Base-by-base conservation (phyloP, 30 jellyfish, hydroid and myxozoan genomes). In the Aurelia aurita region DNA sequence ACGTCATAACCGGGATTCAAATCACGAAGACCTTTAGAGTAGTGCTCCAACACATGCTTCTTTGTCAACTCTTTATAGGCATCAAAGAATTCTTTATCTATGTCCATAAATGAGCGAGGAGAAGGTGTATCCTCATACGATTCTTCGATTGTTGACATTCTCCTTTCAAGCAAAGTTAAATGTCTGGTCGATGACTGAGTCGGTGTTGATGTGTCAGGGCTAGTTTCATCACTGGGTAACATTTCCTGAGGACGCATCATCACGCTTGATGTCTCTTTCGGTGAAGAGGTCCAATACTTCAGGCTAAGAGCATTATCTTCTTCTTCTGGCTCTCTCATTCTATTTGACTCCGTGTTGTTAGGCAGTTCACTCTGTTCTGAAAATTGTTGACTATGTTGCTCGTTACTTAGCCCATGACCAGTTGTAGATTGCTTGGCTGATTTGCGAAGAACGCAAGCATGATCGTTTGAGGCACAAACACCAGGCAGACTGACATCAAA, bases 131-230 rank as follows among this genome's bases (percentile, higher is more conserved):
- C 93, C 55, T 83, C 93, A 20, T 59, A 58, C 11, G 46, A 51
- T n/a, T 83, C 93, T 6, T 69, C 93, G n/a, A 83, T 83, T 20
- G 93, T 83, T 57, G 93, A 83, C 93, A 83, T 83, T 59, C 74
- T 58, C 51, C 79, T 83, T 15, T 45, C 83, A 15, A 83, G 74
- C 74, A 58, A 57, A 39, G 15, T 39, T 39, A 39, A 39, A 39
- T 39, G 51, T 39, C 51, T 39, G 51, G 16, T 39, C 0, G 84
- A 39, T 16, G 35, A 18, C 70, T 22, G 27, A 26, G 18, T 71
- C 12, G 25, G 22, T 14, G n/a, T 26, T 9, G 22, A 26, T 34
- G 47, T 65, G 14, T 18, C 53, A 9, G 13, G 51, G 51, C 51
- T 39, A 39, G 51, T 7, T 39, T 15, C 51, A 2, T 39, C 51